Conservation (phyloP, 2,888 invertebrate species). For the Glyphotaelius pellucidus region DNA sequence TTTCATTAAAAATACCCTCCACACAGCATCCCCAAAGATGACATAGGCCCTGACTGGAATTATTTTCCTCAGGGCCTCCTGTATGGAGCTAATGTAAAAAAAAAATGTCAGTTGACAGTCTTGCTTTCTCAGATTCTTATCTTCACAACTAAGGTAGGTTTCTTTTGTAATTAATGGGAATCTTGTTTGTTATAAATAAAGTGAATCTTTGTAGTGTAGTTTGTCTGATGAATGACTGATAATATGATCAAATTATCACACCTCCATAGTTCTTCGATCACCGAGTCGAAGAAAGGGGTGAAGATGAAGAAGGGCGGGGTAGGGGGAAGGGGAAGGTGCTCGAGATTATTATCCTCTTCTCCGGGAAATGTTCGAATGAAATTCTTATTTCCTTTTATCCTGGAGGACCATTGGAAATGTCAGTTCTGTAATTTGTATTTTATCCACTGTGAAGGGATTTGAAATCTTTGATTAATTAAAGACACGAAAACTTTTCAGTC, state of each 20-base stretch:
- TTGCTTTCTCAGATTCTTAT: too few species aligned
- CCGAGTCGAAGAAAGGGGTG: neutral
- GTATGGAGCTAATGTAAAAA: too few species aligned
- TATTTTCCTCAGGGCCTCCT: too few species aligned
- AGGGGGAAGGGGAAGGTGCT: neutral
- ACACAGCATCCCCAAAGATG: too few species aligned
- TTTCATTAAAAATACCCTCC: too few species aligned
- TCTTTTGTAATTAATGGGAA: neutral
- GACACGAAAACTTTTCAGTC: neutral
- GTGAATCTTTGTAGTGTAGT: neutral
- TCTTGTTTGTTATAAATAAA: neutral
- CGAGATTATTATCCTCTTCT: slow-evolving; percentile 33
- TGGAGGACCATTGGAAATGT: slow-evolving; percentile 6
- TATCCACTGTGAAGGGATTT: neutral
- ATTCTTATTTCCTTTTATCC: slow-evolving; percentile 21
- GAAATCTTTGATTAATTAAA: slow-evolving; percentile 6
- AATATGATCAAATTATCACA: neutral
- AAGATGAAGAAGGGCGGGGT: neutral
- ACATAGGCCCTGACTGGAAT: too few species aligned
- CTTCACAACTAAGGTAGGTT: neutral
- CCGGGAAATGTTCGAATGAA: slow-evolving; percentile 27
- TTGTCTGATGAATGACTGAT: neutral
- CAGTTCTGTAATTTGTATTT: slow-evolving; percentile 10
- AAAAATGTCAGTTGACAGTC: too few species aligned
- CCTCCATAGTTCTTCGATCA: neutral